These are phyloP conservation scores for Camponotus fellah DNA, from an alignment of 2,888 invertebrate species.

Conservation along the genomic window DNA sequence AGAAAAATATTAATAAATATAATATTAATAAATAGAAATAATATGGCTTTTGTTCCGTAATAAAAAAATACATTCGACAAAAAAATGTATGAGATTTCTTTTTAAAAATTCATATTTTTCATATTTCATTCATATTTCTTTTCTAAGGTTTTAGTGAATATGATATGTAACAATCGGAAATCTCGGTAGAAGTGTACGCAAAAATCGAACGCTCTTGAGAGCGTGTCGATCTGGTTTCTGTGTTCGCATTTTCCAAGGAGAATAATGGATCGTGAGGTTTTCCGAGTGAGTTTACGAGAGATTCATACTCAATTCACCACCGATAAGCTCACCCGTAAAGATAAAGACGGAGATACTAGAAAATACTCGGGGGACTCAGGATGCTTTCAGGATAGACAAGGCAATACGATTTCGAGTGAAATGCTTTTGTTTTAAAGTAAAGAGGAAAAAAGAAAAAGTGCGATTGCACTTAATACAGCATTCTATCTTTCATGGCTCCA, in stretches of 20 bases:
- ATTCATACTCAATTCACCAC: slow-evolving; percentile 78
- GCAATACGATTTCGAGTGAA: slow-evolving; percentile 42
- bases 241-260: slow-evolving; percentile 37
- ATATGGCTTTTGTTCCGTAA: background rate
- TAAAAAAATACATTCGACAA: background rate
- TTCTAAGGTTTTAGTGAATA: background rate
- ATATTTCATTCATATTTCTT: background rate
- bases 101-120: background rate
- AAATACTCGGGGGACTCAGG: slow-evolving; percentile 47
- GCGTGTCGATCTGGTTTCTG: slow-evolving; percentile 36
- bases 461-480: slow-evolving; percentile 41
- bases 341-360: slow-evolving; percentile 68
- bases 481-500: slow-evolving; percentile 30
- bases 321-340: slow-evolving; percentile 78
- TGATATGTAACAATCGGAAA: background rate
- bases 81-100: background rate
- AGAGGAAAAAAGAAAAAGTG: slow-evolving; percentile 13
- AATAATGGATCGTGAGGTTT: slow-evolving; percentile 67
- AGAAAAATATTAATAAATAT: too few relatives aligned
- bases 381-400: slow-evolving; percentile 53
- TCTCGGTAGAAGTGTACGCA: slow-evolving; percentile 3
- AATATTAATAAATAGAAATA: background rate
- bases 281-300: slow-evolving; percentile 74
- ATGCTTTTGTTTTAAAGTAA: slow-evolving; percentile 36
- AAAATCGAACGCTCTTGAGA: slow-evolving; percentile 12